Conservation (phyloP, 2,113 vertebrate genomes). For the Vireo altiloquus region DNA sequence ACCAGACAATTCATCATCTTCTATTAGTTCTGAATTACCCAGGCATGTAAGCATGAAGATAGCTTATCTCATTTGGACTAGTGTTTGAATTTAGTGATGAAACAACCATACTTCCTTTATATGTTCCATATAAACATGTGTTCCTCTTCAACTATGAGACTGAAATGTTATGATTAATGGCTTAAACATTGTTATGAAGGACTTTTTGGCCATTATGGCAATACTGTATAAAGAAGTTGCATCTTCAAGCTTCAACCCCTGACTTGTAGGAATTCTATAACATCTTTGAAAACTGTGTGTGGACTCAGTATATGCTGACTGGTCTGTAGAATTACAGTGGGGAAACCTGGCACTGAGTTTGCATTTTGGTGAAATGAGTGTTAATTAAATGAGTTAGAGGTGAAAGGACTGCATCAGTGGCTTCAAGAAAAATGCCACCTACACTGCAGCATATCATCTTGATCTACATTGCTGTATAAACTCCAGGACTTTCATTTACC, state of each 20-base stretch:
- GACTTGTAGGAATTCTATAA: neutral
- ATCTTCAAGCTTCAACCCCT: neutral
- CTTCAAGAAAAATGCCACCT: neutral
- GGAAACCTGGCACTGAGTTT: neutral
- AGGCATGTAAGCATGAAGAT: neutral
- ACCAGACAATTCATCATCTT: neutral
- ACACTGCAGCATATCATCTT: neutral
- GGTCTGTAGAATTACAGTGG: neutral
- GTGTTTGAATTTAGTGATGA: neutral
- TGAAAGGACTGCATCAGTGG: neutral
- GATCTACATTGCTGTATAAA: neutral
- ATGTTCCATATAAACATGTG: too few species aligned
- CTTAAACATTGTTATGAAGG: neutral
- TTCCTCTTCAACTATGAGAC: neutral
- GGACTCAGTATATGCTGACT: neutral
- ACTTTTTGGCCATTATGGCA: neutral
- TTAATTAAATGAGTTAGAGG: neutral
- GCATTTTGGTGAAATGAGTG: neutral
- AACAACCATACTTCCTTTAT: neutral
- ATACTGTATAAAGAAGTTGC: neutral
- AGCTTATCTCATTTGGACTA: neutral
- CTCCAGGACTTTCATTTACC: neutral
- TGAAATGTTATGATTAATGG: neutral
- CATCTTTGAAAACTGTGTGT: neutral
- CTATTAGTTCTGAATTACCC: constrained; percentile 2